These are phyloP conservation scores for Pyxicephalus adspersus DNA, from an alignment of 2,113 vertebrate species.

Conservation along the genomic window DNA sequence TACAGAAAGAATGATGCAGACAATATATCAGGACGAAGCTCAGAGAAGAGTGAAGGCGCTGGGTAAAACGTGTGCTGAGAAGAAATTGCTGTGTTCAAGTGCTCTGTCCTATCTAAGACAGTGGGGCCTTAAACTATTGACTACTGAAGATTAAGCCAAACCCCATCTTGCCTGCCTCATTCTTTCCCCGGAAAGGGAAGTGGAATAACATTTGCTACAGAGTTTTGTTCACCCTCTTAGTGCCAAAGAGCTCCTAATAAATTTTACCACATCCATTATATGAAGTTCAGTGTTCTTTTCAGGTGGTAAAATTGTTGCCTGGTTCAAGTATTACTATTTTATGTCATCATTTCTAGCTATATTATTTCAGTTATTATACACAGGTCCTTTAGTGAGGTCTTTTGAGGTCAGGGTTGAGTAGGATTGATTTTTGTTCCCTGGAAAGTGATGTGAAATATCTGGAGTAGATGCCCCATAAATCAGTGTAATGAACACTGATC, in stretches of 20 bases:
- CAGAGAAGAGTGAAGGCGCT: constrained; percentile 76
- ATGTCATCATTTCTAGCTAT: too few species aligned
- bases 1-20: constrained; percentile 77
- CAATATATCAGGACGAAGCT: constrained; percentile 67
- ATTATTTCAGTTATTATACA: too few species aligned
- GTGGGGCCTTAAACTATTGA: constrained; percentile 37
- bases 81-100: constrained; percentile 10
- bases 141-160: constrained; percentile 50
- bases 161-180: constrained; percentile 51
- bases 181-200: constrained; percentile 48
- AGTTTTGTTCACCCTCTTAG: constrained; percentile 4
- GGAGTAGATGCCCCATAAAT: too few species aligned
- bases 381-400: too few species aligned
- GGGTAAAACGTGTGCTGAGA: constrained; percentile 59
- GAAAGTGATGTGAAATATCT: too few species aligned
- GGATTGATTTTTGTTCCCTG: too few species aligned
- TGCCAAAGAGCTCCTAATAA: constrained; percentile 51
- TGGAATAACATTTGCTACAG: not conserved
- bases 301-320: not conserved
- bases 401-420: too few species aligned
- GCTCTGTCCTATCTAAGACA: constrained; percentile 24
- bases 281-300: not conserved
- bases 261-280: not conserved
- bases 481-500: too few species aligned
- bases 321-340: too few species aligned